Percentiles rank a stretch among this genome's conserved stretches.
phyloP scores from a whole-genome alignment of 1,140 invertebrate genomes.

The Aphaenogaster ashmeadi region DNA sequence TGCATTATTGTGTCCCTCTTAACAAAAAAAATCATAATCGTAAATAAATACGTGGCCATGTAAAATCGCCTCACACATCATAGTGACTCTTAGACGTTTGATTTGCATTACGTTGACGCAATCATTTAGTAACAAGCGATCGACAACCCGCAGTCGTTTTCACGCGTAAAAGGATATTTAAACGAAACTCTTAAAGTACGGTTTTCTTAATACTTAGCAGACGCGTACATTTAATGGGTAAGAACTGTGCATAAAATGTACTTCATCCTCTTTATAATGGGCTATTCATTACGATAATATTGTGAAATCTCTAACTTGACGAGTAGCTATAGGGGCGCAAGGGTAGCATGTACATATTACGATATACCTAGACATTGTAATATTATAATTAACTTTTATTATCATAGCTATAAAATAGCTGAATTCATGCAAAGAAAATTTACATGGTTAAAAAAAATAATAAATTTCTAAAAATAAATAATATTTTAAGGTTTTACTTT shows the following conservation, averaged over 20 bases:
- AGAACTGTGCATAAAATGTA: slow-evolving; percentile 74
- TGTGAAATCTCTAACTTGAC: slow-evolving; percentile 75
- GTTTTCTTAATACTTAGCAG: slow-evolving; percentile 78
- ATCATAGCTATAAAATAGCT: slow-evolving; percentile 86
- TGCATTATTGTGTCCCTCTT: slow-evolving; percentile 20
- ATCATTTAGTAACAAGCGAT: slow-evolving; percentile 29
- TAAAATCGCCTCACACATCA: slow-evolving; percentile 12
- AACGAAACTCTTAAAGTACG: slow-evolving; percentile 69
- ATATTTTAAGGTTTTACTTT: slow-evolving; percentile 83
- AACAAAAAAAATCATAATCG: slow-evolving; percentile 21
- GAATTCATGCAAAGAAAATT: slow-evolving; percentile 81
- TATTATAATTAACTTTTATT: slow-evolving; percentile 80
- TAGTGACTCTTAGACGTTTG: slow-evolving; percentile 28
- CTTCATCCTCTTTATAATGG: slow-evolving; percentile 77
- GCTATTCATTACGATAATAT: slow-evolving; percentile 71
- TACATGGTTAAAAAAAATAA: slow-evolving; percentile 69
- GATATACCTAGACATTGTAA: slow-evolving; percentile 82
- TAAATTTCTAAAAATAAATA: slow-evolving; percentile 78
- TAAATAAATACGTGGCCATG: slow-evolving; percentile 28
- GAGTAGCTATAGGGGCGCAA: slow-evolving; percentile 79
- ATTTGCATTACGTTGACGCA: slow-evolving; percentile 35
- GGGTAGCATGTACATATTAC: slow-evolving; percentile 84
- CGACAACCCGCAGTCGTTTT: slow-evolving; percentile 66
- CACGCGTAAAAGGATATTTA: slow-evolving; percentile 71
- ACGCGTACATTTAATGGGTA: slow-evolving; percentile 68